Percentiles rank a stretch among this genome's conserved stretches.
phyloP scores from a whole-genome alignment of 2,888 invertebrate genomes.

The Netelia virgata region DNA sequence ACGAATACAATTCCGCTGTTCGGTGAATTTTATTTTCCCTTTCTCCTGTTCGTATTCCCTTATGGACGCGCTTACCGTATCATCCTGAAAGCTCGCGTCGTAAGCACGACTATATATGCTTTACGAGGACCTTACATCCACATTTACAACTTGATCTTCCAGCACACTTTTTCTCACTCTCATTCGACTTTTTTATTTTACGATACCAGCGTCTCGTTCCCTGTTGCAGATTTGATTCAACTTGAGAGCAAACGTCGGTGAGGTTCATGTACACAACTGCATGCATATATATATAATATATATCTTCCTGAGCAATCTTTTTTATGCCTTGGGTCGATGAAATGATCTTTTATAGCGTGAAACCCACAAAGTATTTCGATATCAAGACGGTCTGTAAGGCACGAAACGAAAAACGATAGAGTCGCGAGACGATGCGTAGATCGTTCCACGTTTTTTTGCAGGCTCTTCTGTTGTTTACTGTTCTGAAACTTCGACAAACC shows the following conservation, averaged over 20 bases:
- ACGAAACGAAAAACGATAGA: background rate
- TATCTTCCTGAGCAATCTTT: constrained; percentile 21
- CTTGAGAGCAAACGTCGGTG: constrained; percentile 66
- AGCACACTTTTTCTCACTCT: constrained; percentile 32
- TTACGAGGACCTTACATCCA: constrained; percentile 64
- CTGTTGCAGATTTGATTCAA: constrained; percentile 75
- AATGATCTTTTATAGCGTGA: constrained; percentile 45
- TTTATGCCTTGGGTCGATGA: constrained; percentile 48
- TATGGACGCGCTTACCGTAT: constrained; percentile 1
- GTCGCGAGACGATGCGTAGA: background rate
- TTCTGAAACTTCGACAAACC: constrained; percentile 18
- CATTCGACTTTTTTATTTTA: constrained; percentile 62
- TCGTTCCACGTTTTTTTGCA: constrained; percentile 27
- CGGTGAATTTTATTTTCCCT: background rate
- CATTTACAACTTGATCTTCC: background rate
- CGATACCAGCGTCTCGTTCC: constrained; percentile 52
- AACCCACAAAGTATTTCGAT: constrained; percentile 34
- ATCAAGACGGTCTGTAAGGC: constrained; percentile 2
- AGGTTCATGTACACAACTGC: constrained; percentile 24
- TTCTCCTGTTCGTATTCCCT: background rate
- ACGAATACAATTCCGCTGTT: background rate
- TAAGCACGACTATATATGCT: constrained; percentile 22
- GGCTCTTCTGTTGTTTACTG: background rate
- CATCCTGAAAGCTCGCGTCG: constrained; percentile 22
- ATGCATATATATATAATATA: constrained; percentile 23